Evolutionary conservation across 2,888 invertebrate species (phyloP).

Genomic region (Thera obeliscata): DNA sequence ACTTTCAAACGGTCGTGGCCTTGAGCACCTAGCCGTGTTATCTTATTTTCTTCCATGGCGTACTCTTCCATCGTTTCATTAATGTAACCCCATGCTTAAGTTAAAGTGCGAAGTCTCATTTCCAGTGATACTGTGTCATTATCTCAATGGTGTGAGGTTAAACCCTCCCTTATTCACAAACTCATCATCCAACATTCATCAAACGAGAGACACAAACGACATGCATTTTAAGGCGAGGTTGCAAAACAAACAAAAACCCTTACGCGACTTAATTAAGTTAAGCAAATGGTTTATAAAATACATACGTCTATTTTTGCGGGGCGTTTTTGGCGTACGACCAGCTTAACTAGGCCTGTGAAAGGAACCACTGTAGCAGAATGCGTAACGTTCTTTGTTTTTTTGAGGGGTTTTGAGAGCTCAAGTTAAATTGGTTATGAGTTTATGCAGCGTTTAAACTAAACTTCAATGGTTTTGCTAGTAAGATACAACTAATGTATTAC

Average conservation of each 20-base stretch:
- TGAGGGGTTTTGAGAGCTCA: conserved; percentile 8
- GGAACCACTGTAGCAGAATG: not conserved
- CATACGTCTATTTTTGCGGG: conserved; percentile 27
- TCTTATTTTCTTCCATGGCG: too few species aligned
- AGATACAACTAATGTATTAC: conserved; percentile 17
- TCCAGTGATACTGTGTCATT: too few species aligned
- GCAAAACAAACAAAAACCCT: conserved; percentile 27
- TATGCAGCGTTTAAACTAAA: conserved; percentile 18
- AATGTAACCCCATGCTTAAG: too few species aligned
- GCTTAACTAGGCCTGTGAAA: conserved; percentile 1
- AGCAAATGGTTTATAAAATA: conserved; percentile 32
- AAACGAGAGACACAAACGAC: conserved; percentile 15
- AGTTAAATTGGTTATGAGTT: not conserved
- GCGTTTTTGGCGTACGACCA: conserved; percentile 25
- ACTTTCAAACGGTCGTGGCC: too few species aligned
- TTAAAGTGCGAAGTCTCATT: too few species aligned
- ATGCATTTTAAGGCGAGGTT: conserved; percentile 18
- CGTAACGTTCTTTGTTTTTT: not conserved
- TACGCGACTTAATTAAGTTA: conserved; percentile 33
- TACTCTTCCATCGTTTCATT: too few species aligned
- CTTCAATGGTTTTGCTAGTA: conserved; percentile 15
- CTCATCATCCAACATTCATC: conserved; percentile 18
- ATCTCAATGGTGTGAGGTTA: too few species aligned
- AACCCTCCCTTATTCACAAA: conserved; percentile 6
- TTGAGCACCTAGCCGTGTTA: too few species aligned